Percentiles rank a stretch among this genome's conserved stretches.
These are phyloP conservation scores for Phorcus lineatus DNA, from an alignment of 2,888 invertebrate species.

Conservation along the genomic window DNA sequence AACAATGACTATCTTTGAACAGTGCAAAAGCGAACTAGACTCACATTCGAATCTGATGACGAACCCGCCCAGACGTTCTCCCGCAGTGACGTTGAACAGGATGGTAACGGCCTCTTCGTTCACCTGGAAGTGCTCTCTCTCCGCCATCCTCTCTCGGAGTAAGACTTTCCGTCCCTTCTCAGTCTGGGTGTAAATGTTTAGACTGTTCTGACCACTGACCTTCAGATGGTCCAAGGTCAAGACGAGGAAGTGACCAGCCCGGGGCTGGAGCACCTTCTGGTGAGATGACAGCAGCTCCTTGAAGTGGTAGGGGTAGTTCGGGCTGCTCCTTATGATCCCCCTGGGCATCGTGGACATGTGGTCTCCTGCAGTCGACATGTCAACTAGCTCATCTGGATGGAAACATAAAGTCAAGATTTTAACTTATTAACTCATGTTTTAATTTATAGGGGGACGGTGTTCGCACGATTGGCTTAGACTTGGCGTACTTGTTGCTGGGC, in stretches of 20 bases:
- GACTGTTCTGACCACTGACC: not conserved
- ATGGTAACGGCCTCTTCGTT: not conserved
- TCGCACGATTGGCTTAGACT: no score
- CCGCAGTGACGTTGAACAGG: conserved; percentile 26
- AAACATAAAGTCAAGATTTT: no score
- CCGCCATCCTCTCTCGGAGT: not conserved
- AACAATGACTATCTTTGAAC: no score
- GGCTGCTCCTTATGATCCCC: conserved; percentile 26
- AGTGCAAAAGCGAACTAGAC: no score
- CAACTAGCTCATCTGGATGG: conserved; percentile 25
- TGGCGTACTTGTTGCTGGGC: no score
- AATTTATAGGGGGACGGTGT: no score
- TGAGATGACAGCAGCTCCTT: not conserved
- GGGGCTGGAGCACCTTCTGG: not conserved
- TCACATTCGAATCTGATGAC: conserved; percentile 30
- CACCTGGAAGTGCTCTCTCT: not conserved
- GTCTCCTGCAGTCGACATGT: not conserved
- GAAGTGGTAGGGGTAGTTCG: not conserved
- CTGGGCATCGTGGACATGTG: not conserved
- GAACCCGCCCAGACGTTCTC: not conserved
- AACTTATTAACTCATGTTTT: no score
- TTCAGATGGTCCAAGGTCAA: conserved; percentile 16
- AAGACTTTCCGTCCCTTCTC: not conserved
- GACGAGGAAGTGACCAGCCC: conserved; percentile 16
- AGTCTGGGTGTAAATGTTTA: not conserved